Conservation (phyloP, 2,113 vertebrate species). For the Bubo scandiacus region DNA sequence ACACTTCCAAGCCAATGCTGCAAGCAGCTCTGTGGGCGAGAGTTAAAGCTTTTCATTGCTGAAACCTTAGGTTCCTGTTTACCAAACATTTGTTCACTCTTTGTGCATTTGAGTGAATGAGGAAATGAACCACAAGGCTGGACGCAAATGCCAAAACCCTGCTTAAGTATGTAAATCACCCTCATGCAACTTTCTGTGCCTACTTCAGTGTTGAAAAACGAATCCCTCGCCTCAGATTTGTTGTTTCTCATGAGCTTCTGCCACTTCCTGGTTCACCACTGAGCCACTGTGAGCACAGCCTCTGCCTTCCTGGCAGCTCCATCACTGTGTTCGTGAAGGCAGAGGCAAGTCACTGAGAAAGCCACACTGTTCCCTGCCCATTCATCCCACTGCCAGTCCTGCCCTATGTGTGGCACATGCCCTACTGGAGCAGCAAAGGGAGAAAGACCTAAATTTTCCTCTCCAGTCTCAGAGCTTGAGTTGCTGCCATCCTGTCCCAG, state of each 20-base stretch:
- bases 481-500: background rate
- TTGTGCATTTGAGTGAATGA: constrained; percentile 17
- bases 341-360: background rate
- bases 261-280: background rate
- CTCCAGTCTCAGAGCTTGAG: background rate
- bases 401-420: fast-evolving
- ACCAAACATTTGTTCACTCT: constrained; percentile 56
- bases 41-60: constrained; percentile 19
- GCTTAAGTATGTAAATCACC: background rate
- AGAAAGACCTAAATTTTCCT: background rate
- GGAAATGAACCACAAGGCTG: constrained; percentile 37
- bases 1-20: constrained; percentile 11
- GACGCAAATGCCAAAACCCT: constrained; percentile 15
- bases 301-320: background rate
- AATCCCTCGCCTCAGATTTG: background rate
- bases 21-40: constrained; percentile 3
- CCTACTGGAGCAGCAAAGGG: background rate
- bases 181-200: background rate
- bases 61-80: constrained; percentile 68
- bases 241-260: background rate
- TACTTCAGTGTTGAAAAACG: background rate
- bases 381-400: background rate
- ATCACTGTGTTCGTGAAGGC: fast-evolving
- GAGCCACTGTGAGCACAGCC: background rate
- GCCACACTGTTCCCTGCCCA: background rate